phyloP scores from a whole-genome alignment of 2,888 invertebrate genomes.

The Hybos culiciformis region DNA sequence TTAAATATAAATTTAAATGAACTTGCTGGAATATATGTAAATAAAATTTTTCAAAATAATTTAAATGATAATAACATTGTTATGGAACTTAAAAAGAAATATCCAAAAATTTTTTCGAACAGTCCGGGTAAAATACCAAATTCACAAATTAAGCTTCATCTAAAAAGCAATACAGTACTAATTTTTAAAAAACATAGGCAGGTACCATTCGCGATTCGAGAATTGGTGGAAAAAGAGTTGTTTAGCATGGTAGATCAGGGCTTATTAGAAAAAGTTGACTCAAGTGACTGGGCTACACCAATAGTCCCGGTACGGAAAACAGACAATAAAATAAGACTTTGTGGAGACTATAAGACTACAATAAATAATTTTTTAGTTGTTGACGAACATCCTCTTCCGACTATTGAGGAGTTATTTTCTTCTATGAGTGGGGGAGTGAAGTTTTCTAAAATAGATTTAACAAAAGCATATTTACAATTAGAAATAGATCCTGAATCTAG shows the following conservation, averaged over 20 bases:
- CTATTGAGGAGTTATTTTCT: constrained; percentile 18
- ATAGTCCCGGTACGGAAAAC: constrained; percentile 22
- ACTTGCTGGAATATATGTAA: not conserved
- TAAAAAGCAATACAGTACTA: not conserved
- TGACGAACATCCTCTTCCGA: constrained; percentile 20
- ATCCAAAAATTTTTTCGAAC: constrained; percentile 1
- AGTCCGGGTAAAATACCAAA: not conserved
- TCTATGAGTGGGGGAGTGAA: constrained; percentile 16
- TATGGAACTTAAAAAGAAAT: constrained; percentile 4
- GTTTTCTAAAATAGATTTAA: constrained; percentile 22
- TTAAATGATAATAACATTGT: constrained; percentile 4
- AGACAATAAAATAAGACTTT: constrained; percentile 17
- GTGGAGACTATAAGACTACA: constrained; percentile 18
- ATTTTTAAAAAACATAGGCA: constrained; percentile 10
- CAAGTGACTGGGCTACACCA: constrained; percentile 23
- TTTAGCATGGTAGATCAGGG: constrained; percentile 13
- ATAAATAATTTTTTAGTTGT: constrained; percentile 18
- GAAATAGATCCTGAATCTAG: constrained; percentile 22
- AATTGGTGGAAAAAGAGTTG: constrained; percentile 11
- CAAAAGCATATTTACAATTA: constrained; percentile 26
- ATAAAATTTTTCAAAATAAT: not conserved
- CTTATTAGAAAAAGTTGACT: constrained; percentile 13
- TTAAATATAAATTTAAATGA: constrained; percentile 12
- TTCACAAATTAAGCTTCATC: too few species aligned
- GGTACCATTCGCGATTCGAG: constrained; percentile 12